Conservation (phyloP, 1,140 invertebrate genomes). For the Aphaenogaster floridana region DNA sequence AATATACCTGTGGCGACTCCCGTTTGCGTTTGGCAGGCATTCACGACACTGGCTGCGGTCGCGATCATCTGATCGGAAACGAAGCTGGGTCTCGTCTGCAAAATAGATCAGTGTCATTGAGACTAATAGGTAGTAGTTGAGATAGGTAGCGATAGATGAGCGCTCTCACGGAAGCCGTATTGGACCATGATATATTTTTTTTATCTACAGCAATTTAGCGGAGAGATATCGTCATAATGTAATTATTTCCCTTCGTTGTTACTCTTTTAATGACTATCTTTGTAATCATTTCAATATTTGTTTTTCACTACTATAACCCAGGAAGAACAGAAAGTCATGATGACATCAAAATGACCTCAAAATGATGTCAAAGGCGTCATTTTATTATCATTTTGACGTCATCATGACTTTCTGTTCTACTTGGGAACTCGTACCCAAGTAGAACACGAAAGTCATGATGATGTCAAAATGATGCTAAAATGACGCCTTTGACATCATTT, state of each 20-base stretch:
- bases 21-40: constrained; percentile 83
- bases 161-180: not conserved
- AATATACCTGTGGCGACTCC: constrained; percentile 81
- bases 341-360: too few species aligned
- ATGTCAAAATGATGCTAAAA: too few species aligned
- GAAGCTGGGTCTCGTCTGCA: constrained; percentile 81
- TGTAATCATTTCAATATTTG: constrained; percentile 12
- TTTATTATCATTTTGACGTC: too few species aligned
- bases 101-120: constrained; percentile 54
- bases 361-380: too few species aligned
- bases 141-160: not conserved
- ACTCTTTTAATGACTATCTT: not conserved
- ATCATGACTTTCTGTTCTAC: too few species aligned
- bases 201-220: not conserved
- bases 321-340: too few species aligned
- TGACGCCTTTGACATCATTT: too few species aligned
- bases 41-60: constrained; percentile 81
- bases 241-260: not conserved
- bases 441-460: too few species aligned
- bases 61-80: constrained; percentile 84
- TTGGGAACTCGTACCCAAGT: too few species aligned
- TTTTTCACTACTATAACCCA: not conserved
- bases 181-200: not conserved
- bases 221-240: not conserved
- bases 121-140: not conserved